These are phyloP conservation scores for Ornithorhynchus anatinus DNA, from an alignment of 2,113 vertebrate species.

Conservation along the genomic window DNA sequence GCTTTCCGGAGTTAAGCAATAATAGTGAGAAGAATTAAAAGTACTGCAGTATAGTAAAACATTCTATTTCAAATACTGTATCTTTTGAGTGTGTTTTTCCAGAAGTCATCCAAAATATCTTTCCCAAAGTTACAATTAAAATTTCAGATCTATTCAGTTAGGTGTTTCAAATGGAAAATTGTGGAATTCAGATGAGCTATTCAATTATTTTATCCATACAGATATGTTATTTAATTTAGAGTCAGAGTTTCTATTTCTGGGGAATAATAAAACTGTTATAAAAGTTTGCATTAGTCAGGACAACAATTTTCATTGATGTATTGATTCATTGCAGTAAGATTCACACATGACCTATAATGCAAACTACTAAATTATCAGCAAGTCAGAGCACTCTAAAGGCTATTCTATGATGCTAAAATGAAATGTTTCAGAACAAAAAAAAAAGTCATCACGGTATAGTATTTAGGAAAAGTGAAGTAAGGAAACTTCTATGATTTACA, in stretches of 20 bases:
- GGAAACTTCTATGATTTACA: background rate
- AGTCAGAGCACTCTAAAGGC: background rate
- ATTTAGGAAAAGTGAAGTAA: background rate
- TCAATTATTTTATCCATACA: background rate
- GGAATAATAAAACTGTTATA: background rate
- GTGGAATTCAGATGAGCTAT: background rate
- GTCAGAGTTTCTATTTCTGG: background rate
- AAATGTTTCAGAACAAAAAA: slow-evolving; percentile 10
- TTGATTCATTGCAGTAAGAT: background rate
- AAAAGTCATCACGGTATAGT: background rate
- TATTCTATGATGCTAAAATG: background rate
- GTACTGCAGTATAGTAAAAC: background rate
- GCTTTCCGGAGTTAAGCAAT: background rate
- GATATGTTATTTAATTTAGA: slow-evolving; percentile 7
- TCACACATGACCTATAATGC: background rate
- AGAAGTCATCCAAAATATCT: background rate
- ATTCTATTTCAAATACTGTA: too few species aligned
- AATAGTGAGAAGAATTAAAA: background rate
- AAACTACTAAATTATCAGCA: slow-evolving; percentile 27
- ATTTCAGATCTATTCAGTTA: background rate
- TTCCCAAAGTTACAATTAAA: background rate
- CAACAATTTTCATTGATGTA: slow-evolving; percentile 5
- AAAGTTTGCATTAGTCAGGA: background rate
- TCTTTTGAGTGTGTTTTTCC: background rate
- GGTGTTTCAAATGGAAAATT: slow-evolving; percentile 4